Evolutionary conservation across 2,797 vertebrate species (phyloP).

Genomic region (Philypnodon macrostomus): DNA sequence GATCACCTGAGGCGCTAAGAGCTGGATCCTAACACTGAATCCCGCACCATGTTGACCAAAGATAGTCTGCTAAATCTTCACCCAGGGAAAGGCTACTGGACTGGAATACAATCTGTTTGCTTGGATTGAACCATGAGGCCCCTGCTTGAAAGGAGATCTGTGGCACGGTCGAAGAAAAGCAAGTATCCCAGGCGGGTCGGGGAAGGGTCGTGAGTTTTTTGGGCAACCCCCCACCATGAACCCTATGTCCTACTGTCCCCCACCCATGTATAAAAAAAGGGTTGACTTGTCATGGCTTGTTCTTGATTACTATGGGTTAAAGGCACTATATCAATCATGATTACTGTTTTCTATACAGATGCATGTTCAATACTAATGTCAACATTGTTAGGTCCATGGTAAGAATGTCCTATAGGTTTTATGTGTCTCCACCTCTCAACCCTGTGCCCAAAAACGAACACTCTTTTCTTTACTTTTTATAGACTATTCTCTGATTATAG

Average conservation of each 20-base stretch:
- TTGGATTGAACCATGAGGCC: constrained; percentile 50
- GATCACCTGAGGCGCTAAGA: constrained; percentile 32
- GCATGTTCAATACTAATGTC: no score
- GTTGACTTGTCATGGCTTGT: constrained; percentile 32
- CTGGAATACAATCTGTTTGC: constrained; percentile 62
- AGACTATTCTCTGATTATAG: no score
- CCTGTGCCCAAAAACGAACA: no score
- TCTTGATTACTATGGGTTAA: not conserved
- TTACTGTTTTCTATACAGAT: no score
- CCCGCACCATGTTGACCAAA: constrained; percentile 43
- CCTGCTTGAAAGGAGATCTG: constrained; percentile 57
- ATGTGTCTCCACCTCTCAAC: no score
- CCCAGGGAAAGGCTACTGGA: constrained; percentile 37
- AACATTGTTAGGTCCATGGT: no score
- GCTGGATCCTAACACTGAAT: constrained; percentile 30
- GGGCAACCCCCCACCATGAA: constrained; percentile 23
- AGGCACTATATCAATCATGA: not conserved
- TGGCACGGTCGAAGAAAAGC: constrained; percentile 53
- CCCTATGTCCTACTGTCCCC: constrained; percentile 39
- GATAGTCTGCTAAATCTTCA: constrained; percentile 39
- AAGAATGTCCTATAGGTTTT: no score
- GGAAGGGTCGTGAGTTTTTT: constrained; percentile 36
- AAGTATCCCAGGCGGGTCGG: constrained; percentile 28
- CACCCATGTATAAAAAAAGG: constrained; percentile 42
- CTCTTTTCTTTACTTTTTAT: no score